These are phyloP conservation scores for Tyria jacobaeae DNA, from an alignment of 2,888 invertebrate genomes.

Conservation along the genomic window DNA sequence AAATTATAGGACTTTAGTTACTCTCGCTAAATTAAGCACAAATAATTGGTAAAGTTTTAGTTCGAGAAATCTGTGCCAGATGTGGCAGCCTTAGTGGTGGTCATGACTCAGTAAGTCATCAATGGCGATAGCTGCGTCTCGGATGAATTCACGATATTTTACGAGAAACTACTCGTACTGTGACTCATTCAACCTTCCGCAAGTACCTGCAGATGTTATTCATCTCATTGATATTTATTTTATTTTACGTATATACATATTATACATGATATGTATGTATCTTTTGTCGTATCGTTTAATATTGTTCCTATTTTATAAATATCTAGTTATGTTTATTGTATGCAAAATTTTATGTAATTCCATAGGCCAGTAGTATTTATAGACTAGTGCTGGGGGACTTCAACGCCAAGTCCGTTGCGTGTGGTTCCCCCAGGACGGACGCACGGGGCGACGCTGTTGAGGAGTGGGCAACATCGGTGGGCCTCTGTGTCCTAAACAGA, in stretches of 20 bases:
- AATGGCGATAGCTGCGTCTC: conserved; percentile 37
- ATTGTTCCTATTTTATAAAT: neutral
- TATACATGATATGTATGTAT: too few species aligned
- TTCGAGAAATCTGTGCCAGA: neutral
- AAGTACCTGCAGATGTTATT: conserved; percentile 44
- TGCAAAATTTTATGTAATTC: too few species aligned
- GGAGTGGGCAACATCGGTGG: too few species aligned
- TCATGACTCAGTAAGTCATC: conserved; percentile 49
- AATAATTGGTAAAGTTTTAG: neutral
- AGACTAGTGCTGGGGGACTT: too few species aligned
- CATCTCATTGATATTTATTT: conserved; percentile 39
- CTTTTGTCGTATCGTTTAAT: neutral
- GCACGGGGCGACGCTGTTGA: too few species aligned
- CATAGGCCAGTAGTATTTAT: neutral
- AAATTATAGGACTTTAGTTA: too few species aligned
- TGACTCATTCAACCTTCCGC: conserved; percentile 51
- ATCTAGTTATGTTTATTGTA: too few species aligned
- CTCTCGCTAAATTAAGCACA: neutral
- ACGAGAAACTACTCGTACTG: conserved; percentile 47
- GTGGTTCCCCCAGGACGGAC: too few species aligned
- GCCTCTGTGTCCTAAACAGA: too few species aligned
- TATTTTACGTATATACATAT: conserved; percentile 7
- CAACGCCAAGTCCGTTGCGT: too few species aligned
- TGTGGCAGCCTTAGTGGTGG: conserved; percentile 33
- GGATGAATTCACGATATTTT: conserved; percentile 57